Evolutionary conservation across 2,888 invertebrate genomes (phyloP).

Genomic region (Invenusta paracnida): DNA sequence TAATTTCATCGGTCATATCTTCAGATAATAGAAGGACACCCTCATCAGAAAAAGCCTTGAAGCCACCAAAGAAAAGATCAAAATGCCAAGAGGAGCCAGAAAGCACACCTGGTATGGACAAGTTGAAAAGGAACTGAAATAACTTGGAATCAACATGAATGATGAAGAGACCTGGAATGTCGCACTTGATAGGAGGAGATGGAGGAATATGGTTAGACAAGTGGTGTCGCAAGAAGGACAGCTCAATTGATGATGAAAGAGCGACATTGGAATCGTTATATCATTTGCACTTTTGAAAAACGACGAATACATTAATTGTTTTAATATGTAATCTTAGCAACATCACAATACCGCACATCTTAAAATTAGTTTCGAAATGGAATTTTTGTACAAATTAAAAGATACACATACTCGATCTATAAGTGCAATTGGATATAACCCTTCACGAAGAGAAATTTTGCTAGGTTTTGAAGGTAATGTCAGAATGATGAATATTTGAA

Average conservation of each 20-base stretch:
- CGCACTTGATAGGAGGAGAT: background rate
- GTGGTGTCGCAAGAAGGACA: background rate
- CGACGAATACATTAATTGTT: too few species aligned
- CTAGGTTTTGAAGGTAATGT: constrained; percentile 8
- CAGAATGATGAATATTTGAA: too few species aligned
- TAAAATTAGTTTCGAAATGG: background rate
- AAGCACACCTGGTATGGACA: background rate
- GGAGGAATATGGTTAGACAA: background rate
- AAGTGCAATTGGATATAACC: constrained; percentile 18
- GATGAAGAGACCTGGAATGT: background rate
- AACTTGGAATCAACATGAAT: background rate
- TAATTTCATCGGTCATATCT: background rate
- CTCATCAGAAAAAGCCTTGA: background rate
- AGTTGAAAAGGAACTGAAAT: background rate
- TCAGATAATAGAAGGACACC: background rate
- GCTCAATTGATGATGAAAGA: too few species aligned
- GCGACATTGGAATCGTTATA: too few species aligned
- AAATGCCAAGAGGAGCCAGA: background rate
- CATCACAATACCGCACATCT: background rate
- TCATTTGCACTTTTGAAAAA: too few species aligned
- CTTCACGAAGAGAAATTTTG: background rate
- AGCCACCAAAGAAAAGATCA: background rate
- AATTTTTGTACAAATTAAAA: background rate
- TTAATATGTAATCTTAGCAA: background rate
- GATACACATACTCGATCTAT: constrained; percentile 12